Evolutionary conservation across 2,113 vertebrate species (phyloP), one percentile per base, ranked within the genome.

Genomic region (Mionectes macconnelli): DNA sequence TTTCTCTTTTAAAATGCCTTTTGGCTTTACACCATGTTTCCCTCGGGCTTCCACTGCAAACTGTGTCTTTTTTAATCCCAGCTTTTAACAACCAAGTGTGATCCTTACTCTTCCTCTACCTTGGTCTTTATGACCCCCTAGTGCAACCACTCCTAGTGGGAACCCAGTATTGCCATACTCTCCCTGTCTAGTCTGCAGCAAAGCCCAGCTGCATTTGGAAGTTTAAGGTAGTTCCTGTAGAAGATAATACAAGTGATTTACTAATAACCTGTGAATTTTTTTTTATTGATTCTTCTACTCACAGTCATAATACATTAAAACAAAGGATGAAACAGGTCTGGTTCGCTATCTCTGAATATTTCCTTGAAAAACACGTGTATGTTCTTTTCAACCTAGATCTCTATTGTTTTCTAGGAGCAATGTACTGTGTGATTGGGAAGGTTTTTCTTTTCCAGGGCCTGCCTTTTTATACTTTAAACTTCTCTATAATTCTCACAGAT

Each of bases 131-230:
- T 25, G 47, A 82, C 27, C 69, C 42, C 30, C 21, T 7, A 40
- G 30, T 14, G 23, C 39, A 53, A 47, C 18, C 20, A 4, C 6
- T 83, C 33, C 49, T 27, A 31, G 20, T 10, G 33, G n/a, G 15
- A 64, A 52, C 21, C 45, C 4, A 2, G 30, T 37, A 50, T 20
- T 57, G 69, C 47, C n/a, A 12, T 31, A 14, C 5, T 25, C 27
- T 63, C 8, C 31, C 40, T 12, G 14, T 30, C 30, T 0, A 1
- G 14, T 4, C 63, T 39, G 31, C 2, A 2, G 76, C 45, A 77
- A 69, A 94, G 11, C 28, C 35, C 16, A 87, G 66, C 12, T 50
- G 64, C 19, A 9, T 64, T 50, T 72, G 47, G 37, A 47, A 23
- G 14, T 44, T 84, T 59, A 67, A 67, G 44, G 30, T 22, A 7